These are phyloP conservation scores for Piliocolobus tephrosceles DNA, from an alignment of 2,113 vertebrate species.

Conservation along the genomic window DNA sequence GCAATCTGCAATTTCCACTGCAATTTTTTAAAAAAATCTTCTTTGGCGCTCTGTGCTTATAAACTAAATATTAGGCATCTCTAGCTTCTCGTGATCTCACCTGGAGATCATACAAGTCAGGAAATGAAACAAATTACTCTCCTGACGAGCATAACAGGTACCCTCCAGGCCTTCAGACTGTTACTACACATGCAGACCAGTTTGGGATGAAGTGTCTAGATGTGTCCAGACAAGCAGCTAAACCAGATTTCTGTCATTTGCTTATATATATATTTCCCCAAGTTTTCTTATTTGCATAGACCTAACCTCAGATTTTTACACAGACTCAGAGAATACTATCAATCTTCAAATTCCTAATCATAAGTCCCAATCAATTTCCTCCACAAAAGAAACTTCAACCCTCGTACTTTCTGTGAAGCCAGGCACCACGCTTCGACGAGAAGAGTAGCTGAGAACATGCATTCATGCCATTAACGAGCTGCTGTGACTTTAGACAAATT, in stretches of 20 bases:
- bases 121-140: slow-evolving; percentile 52
- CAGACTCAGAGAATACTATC: background rate
- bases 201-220: background rate
- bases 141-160: slow-evolving; percentile 15
- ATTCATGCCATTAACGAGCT: background rate
- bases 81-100: slow-evolving; percentile 26
- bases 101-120: background rate
- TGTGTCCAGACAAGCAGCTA: background rate
- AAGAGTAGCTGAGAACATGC: background rate
- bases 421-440: background rate
- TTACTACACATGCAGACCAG: background rate
- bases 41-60: background rate
- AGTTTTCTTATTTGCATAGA: background rate
- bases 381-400: background rate
- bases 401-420: background rate
- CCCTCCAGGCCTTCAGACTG: background rate
- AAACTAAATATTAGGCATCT: slow-evolving; percentile 39
- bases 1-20: slow-evolving; percentile 29
- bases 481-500: background rate
- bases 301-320: background rate
- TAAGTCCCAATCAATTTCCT: background rate
- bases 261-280: background rate
- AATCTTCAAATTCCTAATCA: background rate
- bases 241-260: background rate
- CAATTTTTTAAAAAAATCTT: background rate